Percentiles rank a stretch among this genome's conserved stretches.
Evolutionary conservation across 2,797 vertebrate genomes (phyloP).

Genomic region (Bovichtus variegatus): DNA sequence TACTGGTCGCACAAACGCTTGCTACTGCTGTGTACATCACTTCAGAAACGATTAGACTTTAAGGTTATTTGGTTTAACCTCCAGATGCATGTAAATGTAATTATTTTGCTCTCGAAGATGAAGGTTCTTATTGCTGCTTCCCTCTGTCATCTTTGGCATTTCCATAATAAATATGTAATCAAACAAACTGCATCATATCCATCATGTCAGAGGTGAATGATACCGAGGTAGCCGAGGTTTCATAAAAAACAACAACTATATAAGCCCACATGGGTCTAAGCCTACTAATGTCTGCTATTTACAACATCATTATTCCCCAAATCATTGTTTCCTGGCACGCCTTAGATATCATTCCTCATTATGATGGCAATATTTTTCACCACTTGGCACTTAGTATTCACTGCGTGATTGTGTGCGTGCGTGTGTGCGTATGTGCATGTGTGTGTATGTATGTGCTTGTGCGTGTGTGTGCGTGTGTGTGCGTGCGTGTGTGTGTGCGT

Average conservation of each 20-base stretch:
- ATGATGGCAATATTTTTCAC: conserved; percentile 74
- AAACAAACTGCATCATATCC: conserved; percentile 45
- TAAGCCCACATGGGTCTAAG: conserved; percentile 46
- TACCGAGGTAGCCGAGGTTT: conserved; percentile 27
- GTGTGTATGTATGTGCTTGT: neutral
- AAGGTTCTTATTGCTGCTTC: conserved; percentile 19
- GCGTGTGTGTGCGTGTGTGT: conserved; percentile 21
- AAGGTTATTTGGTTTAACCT: conserved; percentile 12
- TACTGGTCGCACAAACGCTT: neutral
- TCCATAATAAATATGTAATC: conserved; percentile 50
- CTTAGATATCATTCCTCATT: conserved; percentile 72
- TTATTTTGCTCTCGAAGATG: conserved; percentile 11
- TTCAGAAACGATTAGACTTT: neutral
- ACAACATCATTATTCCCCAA: conserved; percentile 70
- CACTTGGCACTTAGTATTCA: conserved; percentile 68
- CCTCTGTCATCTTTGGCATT: conserved; percentile 22
- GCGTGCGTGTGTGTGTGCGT: conserved; percentile 26
- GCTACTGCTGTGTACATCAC: neutral
- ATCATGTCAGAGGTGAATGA: conserved; percentile 48
- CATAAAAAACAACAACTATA: conserved; percentile 43
- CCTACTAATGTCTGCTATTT: conserved; percentile 64
- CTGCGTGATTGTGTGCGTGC: conserved; percentile 37
- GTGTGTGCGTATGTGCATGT: neutral
- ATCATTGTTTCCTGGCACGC: conserved; percentile 71
- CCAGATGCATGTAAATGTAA: conserved; percentile 24